These are phyloP conservation scores for Tethea ocularis DNA, from an alignment of 2,888 invertebrate genomes.

Conservation along the genomic window DNA sequence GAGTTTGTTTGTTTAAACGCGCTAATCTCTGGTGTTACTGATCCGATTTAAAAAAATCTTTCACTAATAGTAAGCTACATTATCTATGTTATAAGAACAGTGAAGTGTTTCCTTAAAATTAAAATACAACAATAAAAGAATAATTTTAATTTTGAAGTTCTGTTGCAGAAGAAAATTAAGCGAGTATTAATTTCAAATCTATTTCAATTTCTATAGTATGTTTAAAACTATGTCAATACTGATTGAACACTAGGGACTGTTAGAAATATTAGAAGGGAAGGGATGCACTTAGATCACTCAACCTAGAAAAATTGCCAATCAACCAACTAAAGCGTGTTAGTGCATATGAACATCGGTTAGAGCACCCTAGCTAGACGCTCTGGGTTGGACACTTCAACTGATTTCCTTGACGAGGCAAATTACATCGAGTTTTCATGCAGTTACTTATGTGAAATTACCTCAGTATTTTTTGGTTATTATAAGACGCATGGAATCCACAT, in stretches of 20 bases:
- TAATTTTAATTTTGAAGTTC: too few species aligned
- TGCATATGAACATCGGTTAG: constrained; percentile 3
- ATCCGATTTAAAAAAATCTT: too few species aligned
- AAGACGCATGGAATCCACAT: too few species aligned
- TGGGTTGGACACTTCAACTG: not conserved
- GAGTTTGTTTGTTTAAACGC: too few species aligned
- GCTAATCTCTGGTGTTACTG: too few species aligned
- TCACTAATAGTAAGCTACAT: too few species aligned
- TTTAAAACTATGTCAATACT: constrained; percentile 1
- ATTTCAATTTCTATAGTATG: not conserved
- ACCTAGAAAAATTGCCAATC: constrained; percentile 12
- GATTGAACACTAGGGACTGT: constrained; percentile 1
- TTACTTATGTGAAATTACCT: not conserved
- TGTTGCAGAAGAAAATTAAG: too few species aligned
- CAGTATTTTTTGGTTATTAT: too few species aligned
- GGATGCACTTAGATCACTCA: constrained; percentile 8
- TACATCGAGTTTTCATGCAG: not conserved
- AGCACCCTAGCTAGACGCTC: not conserved
- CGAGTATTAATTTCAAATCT: not conserved
- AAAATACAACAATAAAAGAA: too few species aligned
- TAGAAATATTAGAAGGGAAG: constrained; percentile 12
- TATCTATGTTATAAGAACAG: too few species aligned
- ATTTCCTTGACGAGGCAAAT: not conserved
- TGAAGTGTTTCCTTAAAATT: too few species aligned
- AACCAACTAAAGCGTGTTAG: constrained; percentile 8